Evolutionary conservation across 1,140 invertebrate genomes (phyloP).

Genomic region (Dendrolimus punctatus): DNA sequence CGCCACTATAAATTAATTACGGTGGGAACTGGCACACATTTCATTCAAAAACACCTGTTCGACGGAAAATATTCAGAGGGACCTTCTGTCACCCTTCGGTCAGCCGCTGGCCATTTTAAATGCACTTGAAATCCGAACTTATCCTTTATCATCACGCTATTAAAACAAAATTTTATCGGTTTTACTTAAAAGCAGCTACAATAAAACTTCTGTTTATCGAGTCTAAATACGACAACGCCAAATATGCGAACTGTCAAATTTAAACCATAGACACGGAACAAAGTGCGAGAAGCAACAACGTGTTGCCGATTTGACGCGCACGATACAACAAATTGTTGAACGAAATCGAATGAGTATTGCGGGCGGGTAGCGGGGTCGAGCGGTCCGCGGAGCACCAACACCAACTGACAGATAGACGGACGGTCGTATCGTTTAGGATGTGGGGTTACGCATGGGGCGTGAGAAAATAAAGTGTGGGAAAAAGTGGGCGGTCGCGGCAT

Average conservation of each 20-base stretch:
- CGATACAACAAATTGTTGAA: constrained; percentile 26
- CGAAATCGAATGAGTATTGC: constrained; percentile 26
- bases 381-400: constrained; percentile 38
- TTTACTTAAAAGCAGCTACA: constrained; percentile 17
- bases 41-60: constrained; percentile 70
- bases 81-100: constrained; percentile 27
- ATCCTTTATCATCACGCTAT: too few relatives aligned
- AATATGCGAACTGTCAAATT: constrained; percentile 60
- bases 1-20: constrained; percentile 65
- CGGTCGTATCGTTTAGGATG: constrained; percentile 70
- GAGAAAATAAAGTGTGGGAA: constrained; percentile 86
- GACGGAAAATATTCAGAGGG: constrained; percentile 45
- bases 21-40: constrained; percentile 63
- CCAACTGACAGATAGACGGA: constrained; percentile 42
- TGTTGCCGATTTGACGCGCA: constrained; percentile 56
- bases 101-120: constrained; percentile 21
- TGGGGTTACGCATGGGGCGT: constrained; percentile 83
- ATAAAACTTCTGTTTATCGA: constrained; percentile 48
- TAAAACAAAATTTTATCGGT: too few relatives aligned
- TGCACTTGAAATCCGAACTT: background rate
- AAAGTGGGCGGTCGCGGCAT: constrained; percentile 81
- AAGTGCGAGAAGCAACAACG: constrained; percentile 30
- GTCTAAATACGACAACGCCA: constrained; percentile 62
- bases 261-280: constrained; percentile 54
- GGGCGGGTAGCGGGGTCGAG: constrained; percentile 30